Percentiles rank a stretch among this genome's conserved stretches.
Evolutionary conservation across 2,113 vertebrate species (phyloP).

Genomic region (Xyrauchen texanus): DNA sequence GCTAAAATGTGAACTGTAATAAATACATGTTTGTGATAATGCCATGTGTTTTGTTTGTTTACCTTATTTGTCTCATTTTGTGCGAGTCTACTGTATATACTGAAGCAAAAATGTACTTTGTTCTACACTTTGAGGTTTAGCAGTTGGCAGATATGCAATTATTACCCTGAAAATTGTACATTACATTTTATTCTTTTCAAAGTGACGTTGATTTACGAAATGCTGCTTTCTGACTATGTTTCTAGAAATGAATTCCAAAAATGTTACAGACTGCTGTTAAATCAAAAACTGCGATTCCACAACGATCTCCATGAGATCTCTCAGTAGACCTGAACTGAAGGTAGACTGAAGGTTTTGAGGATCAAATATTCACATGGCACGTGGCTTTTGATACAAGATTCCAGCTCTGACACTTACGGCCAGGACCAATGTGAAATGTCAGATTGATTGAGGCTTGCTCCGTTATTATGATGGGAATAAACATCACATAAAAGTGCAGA

Average conservation of each 20-base stretch:
- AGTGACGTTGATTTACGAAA: background rate
- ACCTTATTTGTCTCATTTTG: background rate
- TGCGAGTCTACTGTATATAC: background rate
- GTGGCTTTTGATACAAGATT: constrained; percentile 22
- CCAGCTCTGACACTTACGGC: background rate
- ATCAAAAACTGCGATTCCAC: background rate
- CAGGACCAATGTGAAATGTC: background rate
- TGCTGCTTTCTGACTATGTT: background rate
- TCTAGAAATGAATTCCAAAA: background rate
- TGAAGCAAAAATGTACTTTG: background rate
- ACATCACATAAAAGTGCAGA: constrained; percentile 15
- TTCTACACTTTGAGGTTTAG: background rate
- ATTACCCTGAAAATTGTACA: constrained; percentile 11
- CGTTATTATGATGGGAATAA: background rate
- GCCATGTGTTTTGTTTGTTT: background rate
- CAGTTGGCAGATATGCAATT: background rate
- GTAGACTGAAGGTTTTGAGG: background rate
- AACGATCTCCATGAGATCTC: background rate
- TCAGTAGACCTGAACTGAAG: constrained; percentile 22
- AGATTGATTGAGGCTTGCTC: background rate
- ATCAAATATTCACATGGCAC: constrained; percentile 8
- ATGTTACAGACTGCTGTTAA: background rate
- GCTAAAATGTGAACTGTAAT: constrained; percentile 4
- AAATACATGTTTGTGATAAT: constrained; percentile 1
- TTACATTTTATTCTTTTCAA: background rate